Evolutionary conservation across 2,888 invertebrate species (phyloP).

Genomic region (Scaptodrosophila latifasciaeformis): DNA sequence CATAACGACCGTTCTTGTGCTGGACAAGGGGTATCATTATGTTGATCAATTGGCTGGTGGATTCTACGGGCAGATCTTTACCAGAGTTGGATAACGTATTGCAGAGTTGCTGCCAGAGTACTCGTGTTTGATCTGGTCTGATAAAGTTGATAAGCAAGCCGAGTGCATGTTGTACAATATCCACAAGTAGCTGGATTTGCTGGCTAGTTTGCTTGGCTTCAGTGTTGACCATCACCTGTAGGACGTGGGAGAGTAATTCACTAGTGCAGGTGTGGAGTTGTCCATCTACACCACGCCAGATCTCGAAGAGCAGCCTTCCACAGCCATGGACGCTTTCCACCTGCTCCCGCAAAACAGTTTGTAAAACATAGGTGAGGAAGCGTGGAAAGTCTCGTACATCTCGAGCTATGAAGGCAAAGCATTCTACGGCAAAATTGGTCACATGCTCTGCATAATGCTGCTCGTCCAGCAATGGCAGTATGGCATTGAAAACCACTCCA

Average conservation of each 20-base stretch:
- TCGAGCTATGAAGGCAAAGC: conserved; percentile 95
- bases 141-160: conserved; percentile 80
- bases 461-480: conserved; percentile 86
- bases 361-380: conserved; percentile 83
- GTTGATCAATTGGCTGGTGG: conserved; percentile 31
- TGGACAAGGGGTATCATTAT: conserved; percentile 80
- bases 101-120: conserved; percentile 81
- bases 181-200: conserved; percentile 73
- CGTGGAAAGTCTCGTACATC: conserved; percentile 87
- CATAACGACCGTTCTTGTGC: conserved; percentile 80
- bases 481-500: conserved; percentile 81
- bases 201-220: conserved; percentile 35
- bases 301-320: conserved; percentile 91
- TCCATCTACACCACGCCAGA: conserved; percentile 86
- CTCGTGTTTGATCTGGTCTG: conserved; percentile 78
- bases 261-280: conserved; percentile 91
- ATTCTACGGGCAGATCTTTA: not conserved
- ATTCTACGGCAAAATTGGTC: conserved; percentile 95
- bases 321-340: conserved; percentile 87
- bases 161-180: conserved; percentile 81
- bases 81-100: conserved; percentile 63
- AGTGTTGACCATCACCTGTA: conserved; percentile 78
- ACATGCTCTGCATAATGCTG: conserved; percentile 86
- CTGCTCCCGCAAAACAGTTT: conserved; percentile 80
- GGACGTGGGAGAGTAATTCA: conserved; percentile 81